Base-by-base conservation (phyloP, 23 tunicate species). In the Clavelina lepadiformis region DNA sequence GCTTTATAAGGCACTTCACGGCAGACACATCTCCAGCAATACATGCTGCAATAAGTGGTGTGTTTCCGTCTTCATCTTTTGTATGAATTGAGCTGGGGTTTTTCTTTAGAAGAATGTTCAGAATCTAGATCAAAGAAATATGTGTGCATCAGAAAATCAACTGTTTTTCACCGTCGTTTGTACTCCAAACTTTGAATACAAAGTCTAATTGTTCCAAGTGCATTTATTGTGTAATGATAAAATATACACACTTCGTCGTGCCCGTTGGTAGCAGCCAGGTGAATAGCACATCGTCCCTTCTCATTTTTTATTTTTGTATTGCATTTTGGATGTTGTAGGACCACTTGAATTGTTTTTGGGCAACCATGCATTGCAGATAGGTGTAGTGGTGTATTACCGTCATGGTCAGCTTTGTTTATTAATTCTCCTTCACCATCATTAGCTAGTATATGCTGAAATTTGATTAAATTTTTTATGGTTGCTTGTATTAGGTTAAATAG, bases 321-420 rank as follows among this genome's bases (percentile, higher is more conserved):
- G n/a, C n/a, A n/a, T n/a, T n/a, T n/a, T n/a, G n/a, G n/a, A n/a
- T n/a, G n/a, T n/a, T n/a, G n/a, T n/a, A n/a, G n/a, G n/a, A n/a
- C n/a, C n/a, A n/a, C n/a, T n/a, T n/a, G n/a, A n/a, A n/a, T n/a
- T n/a, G n/a, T n/a, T n/a, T n/a, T n/a, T n/a, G n/a, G n/a, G n/a
- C n/a, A n/a, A n/a, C n/a, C n/a, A n/a, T n/a, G n/a, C n/a, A n/a
- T n/a, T n/a, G n/a, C n/a, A n/a, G n/a, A n/a, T n/a, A n/a, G n/a
- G n/a, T n/a, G n/a, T 35, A 76, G 13, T 35, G 82, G 54, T 7
- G 82, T 76, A 34, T 65, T 65, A 33, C 73, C 75, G 11, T 76
- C 38, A 8, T 15, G 54, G 29, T 76, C 60, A 47, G 51, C 31
- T 23, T 25, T 26, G 73, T 64, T 64, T 35, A 76, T 25, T 35